phyloP scores from a whole-genome alignment of 2,797 vertebrate species.

The Pteronotus mesoamericanus region DNA sequence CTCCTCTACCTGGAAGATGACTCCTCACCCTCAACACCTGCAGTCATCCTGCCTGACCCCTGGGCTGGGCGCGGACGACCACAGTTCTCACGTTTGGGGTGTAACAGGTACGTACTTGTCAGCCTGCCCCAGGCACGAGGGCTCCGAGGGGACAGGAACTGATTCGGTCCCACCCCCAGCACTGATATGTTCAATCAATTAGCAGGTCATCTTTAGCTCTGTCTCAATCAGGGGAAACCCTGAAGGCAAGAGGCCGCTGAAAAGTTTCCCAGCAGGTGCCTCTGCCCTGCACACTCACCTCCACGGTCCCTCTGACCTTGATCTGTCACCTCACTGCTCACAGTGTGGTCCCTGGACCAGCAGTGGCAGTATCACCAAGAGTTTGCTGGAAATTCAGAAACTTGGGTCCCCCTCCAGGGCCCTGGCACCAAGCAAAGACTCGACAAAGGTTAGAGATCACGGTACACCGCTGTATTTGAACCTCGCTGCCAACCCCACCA shows the following conservation, averaged over 20 bases:
- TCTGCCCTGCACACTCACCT: not conserved
- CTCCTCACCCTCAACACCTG: accelerated
- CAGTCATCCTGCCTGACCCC: not conserved
- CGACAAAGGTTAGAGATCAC: accelerated
- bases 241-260: not conserved
- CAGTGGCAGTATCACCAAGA: not conserved
- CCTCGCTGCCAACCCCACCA: accelerated
- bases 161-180: not conserved
- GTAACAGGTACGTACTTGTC: not conserved
- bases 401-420: not conserved
- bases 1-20: not conserved
- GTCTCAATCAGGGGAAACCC: not conserved
- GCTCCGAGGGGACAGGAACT: not conserved
- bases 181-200: not conserved
- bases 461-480: accelerated
- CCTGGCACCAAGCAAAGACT: accelerated
- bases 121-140: not conserved
- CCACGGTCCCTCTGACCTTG: accelerated
- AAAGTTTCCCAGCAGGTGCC: not conserved
- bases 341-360: not conserved
- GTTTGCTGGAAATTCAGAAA: not conserved
- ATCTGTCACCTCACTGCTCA: not conserved
- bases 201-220: not conserved
- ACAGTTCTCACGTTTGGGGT: not conserved
- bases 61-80: not conserved